Percentiles rank a stretch among this genome's conserved stretches.
phyloP scores from a whole-genome alignment of 2,113 vertebrate species.

The Ursus arctos region DNA sequence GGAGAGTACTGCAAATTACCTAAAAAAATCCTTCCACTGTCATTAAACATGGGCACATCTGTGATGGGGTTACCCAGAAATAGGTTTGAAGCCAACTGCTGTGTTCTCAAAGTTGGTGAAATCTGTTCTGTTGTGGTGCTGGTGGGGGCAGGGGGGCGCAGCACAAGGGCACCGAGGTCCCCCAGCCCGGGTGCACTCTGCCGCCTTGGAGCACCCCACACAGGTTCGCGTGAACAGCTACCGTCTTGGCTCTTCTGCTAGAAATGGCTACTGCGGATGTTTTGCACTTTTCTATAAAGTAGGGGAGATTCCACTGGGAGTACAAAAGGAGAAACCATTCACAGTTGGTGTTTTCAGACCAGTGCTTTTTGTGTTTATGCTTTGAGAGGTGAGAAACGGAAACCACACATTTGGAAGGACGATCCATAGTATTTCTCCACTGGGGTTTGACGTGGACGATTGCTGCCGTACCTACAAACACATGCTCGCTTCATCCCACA shows the following conservation, averaged over 20 bases:
- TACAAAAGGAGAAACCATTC: background rate
- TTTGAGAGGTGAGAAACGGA: background rate
- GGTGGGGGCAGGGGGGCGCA: no score
- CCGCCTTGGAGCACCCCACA: no score
- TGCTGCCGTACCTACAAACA: background rate
- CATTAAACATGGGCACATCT: background rate
- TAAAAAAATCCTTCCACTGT: rapidly evolving
- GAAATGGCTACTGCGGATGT: background rate
- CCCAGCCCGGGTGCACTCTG: rapidly evolving
- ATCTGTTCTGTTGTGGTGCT: no score
- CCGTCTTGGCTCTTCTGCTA: background rate
- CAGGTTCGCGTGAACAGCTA: no score
- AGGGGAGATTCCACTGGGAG: background rate
- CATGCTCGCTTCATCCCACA: background rate
- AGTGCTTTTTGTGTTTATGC: background rate
- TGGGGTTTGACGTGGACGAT: rapidly evolving
- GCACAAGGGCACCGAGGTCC: background rate
- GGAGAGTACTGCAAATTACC: background rate
- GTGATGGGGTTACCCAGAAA: background rate
- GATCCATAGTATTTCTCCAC: background rate
- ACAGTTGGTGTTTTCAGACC: background rate
- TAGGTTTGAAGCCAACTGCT: background rate
- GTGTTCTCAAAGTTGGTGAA: background rate
- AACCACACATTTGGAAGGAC: background rate
- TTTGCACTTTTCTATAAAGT: background rate